These are phyloP conservation scores for Sterrhoptilus dennistouni DNA, from an alignment of 2,113 vertebrate species.

Conservation along the genomic window DNA sequence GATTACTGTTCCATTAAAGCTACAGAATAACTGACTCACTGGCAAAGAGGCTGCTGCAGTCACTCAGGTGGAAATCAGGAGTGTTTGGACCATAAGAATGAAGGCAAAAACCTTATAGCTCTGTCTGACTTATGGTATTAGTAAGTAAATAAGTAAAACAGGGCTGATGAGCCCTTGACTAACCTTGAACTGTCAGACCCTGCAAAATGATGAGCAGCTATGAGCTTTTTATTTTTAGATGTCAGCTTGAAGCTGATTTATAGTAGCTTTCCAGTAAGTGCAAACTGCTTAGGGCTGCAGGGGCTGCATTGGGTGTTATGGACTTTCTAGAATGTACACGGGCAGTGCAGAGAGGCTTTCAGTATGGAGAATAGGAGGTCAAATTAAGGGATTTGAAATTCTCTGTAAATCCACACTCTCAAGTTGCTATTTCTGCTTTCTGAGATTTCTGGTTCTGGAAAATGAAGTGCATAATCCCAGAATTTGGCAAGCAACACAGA, in stretches of 20 bases:
- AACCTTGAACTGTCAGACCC: not conserved
- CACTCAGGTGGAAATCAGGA: not conserved
- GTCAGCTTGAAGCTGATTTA: not conserved
- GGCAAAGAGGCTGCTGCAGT: not conserved
- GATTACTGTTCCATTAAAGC: not conserved
- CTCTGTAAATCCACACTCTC: not conserved
- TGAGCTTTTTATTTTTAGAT: not conserved
- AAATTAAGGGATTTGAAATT: not conserved
- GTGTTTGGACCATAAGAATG: not conserved
- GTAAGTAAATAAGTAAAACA: not conserved
- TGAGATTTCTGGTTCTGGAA: not conserved
- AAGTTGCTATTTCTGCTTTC: not conserved
- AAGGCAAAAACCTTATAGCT: not conserved
- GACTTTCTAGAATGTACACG: not conserved
- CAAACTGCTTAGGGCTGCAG: not conserved
- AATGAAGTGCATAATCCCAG: not conserved
- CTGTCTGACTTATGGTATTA: not conserved
- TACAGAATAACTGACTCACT: not conserved
- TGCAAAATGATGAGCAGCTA: rapidly evolving
- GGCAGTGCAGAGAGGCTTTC: not conserved
- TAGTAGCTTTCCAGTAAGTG: not conserved
- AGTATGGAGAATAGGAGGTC: not conserved
- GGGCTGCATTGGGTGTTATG: not conserved
- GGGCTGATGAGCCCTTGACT: not conserved
- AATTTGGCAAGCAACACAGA: not conserved